phyloP scores from a whole-genome alignment of 2,797 vertebrate species.

The Acipenser ruthenus region DNA sequence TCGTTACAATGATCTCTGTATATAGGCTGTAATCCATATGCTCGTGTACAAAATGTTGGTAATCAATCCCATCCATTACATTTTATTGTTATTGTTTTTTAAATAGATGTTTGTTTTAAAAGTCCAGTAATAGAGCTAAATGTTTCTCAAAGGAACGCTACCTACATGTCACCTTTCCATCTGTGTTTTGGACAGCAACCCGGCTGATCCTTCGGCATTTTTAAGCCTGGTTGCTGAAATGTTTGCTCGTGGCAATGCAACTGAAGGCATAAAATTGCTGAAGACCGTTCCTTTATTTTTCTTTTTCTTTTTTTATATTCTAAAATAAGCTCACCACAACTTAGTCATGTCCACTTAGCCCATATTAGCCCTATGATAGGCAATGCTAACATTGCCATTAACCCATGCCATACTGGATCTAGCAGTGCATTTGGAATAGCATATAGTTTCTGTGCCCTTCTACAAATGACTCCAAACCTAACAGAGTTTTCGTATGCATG shows the following conservation, averaged over 20 bases:
- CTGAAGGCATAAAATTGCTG: constrained; percentile 13
- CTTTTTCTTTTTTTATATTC: no score
- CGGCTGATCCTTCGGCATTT: constrained; percentile 4
- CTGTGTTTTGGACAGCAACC: constrained; percentile 44
- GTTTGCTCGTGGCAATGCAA: constrained; percentile 19
- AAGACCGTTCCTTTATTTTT: background rate
- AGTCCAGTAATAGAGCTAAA: constrained; percentile 40
- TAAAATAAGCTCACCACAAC: no score
- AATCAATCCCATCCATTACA: constrained; percentile 48
- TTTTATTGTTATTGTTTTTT: constrained; percentile 51
- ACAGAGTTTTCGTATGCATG: no score
- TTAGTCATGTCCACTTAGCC: no score
- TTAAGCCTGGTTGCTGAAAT: constrained; percentile 12
- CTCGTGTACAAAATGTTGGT: constrained; percentile 47
- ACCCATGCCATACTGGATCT: constrained; percentile 33
- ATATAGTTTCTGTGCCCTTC: constrained; percentile 8
- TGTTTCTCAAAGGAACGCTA: constrained; percentile 35
- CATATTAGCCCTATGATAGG: constrained; percentile 7
- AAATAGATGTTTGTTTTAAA: constrained; percentile 33
- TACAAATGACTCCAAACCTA: no score
- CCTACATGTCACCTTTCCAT: constrained; percentile 21
- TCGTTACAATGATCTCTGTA: constrained; percentile 43
- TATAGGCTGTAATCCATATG: constrained; percentile 54
- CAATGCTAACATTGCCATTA: constrained; percentile 26
- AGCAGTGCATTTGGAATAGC: constrained; percentile 6